Evolutionary conservation across 2,888 invertebrate genomes (phyloP), one percentile per base, ranked within the genome.

Genomic region (Macaria notata): DNA sequence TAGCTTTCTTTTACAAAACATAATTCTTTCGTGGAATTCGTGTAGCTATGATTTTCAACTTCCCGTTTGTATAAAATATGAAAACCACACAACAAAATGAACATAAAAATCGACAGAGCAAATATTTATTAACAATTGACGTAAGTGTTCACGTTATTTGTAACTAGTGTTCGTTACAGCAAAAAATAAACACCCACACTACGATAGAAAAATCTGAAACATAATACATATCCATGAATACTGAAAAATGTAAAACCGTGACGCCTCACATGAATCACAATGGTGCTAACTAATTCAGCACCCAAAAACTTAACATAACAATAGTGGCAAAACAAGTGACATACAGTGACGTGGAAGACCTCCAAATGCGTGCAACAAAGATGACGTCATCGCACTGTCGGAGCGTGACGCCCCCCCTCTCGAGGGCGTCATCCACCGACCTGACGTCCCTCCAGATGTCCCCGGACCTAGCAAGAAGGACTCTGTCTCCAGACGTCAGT

Each of bases 381-480:
- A 92, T 92, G 88, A 87, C 92, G 70, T 92, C 92, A 65, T 87
- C 92, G 39, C 90, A 92, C 56, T 88, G 88, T 62, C 84, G 89
- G 52, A 89, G 90, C 66, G 90, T 86, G 63, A 92, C 92, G 53
- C 92, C 92, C 66, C 92, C 93, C 43, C 72, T 86, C 64, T 86
- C 92, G 49, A 84, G 92, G 63, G 81, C 92, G 56, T 84, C 92
- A 56, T 89, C 92, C 29, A 86, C 84, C 41, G 90, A 90, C 61
- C 69, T 83, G 56, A 75, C 58, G n/a, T 61, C 65, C 0, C 50
- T 61, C 0, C 63, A 79, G 52, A 63, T 78, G 30, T 69, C 73
- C 59, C 73, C 75, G 49, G 66, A 59, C 9, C 33, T 59, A 8
- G 48, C 59, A 7, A 54, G 59, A 0, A 31, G 54, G 54, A 55